Conservation (phyloP, 1,140 invertebrate species). For the Caerostris darwini region DNA sequence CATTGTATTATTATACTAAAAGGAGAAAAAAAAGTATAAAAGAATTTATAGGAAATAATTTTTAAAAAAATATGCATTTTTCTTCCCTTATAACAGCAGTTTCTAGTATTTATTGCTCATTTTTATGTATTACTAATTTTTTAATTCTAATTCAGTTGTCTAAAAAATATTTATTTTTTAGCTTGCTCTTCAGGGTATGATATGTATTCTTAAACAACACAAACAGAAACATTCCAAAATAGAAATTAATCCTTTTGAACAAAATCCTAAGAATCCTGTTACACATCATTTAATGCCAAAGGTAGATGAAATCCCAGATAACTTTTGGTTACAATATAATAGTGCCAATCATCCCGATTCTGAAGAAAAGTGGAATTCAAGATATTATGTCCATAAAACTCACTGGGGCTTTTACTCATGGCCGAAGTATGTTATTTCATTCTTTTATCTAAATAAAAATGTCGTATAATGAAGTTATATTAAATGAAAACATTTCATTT, state of each 20-base stretch:
- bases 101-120: too few relatives aligned
- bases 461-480: background rate
- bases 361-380: constrained; percentile 88
- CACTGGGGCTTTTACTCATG: constrained; percentile 91
- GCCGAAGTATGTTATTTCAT: constrained; percentile 85
- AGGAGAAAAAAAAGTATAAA: too few relatives aligned
- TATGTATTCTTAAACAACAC: constrained; percentile 88
- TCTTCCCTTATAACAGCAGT: too few relatives aligned
- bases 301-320: constrained; percentile 84
- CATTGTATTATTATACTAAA: too few relatives aligned
- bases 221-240: constrained; percentile 88
- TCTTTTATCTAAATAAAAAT: too few relatives aligned
- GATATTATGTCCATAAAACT: constrained; percentile 87
- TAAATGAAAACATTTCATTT: background rate
- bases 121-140: too few relatives aligned
- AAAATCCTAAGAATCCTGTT: constrained; percentile 63
- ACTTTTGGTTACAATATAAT: constrained; percentile 89
- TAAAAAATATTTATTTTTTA: constrained; percentile 78
- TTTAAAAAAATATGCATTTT: too few relatives aligned
- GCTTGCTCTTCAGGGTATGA: constrained; percentile 85
- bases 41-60: too few relatives aligned
- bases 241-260: constrained; percentile 80
- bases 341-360: constrained; percentile 84
- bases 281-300: constrained; percentile 69
- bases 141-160: too few relatives aligned